These are phyloP conservation scores for Bombycilla garrulus DNA, from an alignment of 2,113 vertebrate species.

Conservation along the genomic window DNA sequence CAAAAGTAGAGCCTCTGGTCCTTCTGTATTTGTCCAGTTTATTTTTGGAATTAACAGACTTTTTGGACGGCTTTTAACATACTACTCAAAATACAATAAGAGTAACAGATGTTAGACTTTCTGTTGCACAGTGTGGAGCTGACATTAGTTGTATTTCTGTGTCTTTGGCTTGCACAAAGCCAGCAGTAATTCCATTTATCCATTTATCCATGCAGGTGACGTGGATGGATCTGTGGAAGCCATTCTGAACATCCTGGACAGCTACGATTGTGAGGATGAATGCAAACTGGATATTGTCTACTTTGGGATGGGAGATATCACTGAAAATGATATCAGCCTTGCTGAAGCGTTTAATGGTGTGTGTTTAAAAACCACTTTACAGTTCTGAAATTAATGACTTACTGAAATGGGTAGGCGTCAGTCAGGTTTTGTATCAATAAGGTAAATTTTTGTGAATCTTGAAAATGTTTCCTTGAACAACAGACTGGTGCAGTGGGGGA, in stretches of 20 bases:
- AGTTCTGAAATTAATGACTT: not conserved
- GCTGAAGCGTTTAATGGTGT: slow-evolving; percentile 85
- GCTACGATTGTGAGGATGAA: slow-evolving; percentile 85
- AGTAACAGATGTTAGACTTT: not conserved
- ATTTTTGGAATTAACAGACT: not conserved
- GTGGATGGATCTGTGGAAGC: slow-evolving; percentile 93
- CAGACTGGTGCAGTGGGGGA: not conserved
- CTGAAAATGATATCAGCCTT: slow-evolving; percentile 87
- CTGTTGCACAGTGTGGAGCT: not conserved
- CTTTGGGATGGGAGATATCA: slow-evolving; percentile 90
- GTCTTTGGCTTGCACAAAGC: not conserved
- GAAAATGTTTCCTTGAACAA: not conserved
- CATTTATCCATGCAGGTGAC: slow-evolving; percentile 77
- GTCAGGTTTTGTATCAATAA: not conserved
- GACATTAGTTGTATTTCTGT: not conserved
- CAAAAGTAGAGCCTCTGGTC: not conserved
- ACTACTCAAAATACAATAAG: not conserved
- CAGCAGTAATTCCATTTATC: not conserved
- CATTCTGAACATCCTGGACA: slow-evolving; percentile 85
- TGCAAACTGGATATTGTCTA: slow-evolving; percentile 87
- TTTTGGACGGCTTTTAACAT: not conserved
- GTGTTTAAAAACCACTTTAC: not conserved
- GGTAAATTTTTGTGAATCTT: not conserved
- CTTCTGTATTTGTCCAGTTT: not conserved
- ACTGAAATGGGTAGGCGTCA: not conserved